These are phyloP conservation scores for Boleophthalmus pectinirostris DNA, from an alignment of 2,113 vertebrate species.

Conservation along the genomic window DNA sequence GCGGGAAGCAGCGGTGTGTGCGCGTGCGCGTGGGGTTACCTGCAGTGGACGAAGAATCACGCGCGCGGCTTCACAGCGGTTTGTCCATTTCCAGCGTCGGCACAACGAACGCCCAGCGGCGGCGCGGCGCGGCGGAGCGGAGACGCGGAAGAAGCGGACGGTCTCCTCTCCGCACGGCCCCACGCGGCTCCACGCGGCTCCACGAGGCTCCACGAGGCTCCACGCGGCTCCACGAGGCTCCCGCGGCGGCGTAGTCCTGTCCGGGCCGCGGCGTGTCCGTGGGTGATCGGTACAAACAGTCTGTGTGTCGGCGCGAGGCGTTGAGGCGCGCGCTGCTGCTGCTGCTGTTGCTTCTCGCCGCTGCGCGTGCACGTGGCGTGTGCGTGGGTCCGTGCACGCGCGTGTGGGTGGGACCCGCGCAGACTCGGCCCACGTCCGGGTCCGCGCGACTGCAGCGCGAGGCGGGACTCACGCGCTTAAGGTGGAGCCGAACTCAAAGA, in stretches of 20 bases:
- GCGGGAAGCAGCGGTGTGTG: background rate
- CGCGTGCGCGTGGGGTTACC: conserved; percentile 2
- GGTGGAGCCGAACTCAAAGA: background rate
- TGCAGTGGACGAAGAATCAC: conserved; percentile 4
- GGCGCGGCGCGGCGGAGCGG: background rate
- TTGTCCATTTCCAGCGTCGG: conserved; percentile 10
- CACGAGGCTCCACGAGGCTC: background rate
- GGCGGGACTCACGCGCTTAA: conserved; percentile 2
- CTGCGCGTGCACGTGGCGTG: conserved; percentile 6
- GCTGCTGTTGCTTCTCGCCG: background rate
- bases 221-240: background rate
- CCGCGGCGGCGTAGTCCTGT: background rate
- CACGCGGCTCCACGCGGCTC: conserved; percentile 3
- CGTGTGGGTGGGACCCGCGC: conserved; percentile 13
- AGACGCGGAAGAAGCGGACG: background rate
- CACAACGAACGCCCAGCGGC: conserved; percentile 2
- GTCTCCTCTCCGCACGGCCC: background rate
- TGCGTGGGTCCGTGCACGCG: conserved; percentile 7
- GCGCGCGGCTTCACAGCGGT: conserved; percentile 1
- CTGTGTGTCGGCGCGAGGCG: background rate
- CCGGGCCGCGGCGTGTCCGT: background rate
- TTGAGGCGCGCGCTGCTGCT: background rate
- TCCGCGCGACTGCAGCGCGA: conserved; percentile 4
- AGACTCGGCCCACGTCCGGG: conserved; percentile 10
- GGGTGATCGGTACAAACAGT: background rate